Evolutionary conservation across 2,888 invertebrate genomes (phyloP).

Genomic region (Drosophila eohydei): DNA sequence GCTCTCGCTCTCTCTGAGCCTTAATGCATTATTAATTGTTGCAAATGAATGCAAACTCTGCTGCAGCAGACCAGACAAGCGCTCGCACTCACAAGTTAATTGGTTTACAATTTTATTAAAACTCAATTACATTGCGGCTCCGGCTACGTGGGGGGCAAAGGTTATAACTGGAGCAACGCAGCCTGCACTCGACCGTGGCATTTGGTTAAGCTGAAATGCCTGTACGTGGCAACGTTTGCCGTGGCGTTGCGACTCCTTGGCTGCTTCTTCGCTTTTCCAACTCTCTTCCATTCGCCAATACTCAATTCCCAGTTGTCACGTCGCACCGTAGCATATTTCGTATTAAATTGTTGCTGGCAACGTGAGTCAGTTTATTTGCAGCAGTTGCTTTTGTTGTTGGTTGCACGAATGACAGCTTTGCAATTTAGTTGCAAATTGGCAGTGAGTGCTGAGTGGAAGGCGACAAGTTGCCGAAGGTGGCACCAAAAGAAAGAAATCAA

Average conservation of each 20-base stretch:
- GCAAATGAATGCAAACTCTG: conserved; percentile 50
- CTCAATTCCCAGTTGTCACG: conserved; percentile 65
- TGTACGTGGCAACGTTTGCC: conserved; percentile 27
- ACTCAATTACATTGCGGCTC: conserved; percentile 61
- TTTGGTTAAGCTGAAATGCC: conserved; percentile 47
- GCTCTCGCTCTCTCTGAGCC: background rate
- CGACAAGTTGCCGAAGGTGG: conserved; percentile 53
- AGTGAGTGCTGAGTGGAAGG: conserved; percentile 58
- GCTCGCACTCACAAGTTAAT: conserved; percentile 56
- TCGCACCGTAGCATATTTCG: conserved; percentile 53
- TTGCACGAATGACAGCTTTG: conserved; percentile 63
- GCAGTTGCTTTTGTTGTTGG: conserved; percentile 30
- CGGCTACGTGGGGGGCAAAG: background rate
- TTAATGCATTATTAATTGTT: conserved; percentile 74
- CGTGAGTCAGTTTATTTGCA: conserved; percentile 60
- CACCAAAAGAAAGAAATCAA: conserved; percentile 43
- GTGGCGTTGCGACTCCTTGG: conserved; percentile 1
- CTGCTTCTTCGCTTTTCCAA: conserved; percentile 7
- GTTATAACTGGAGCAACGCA: conserved; percentile 11
- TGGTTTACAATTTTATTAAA: conserved; percentile 70
- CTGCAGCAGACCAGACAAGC: conserved; percentile 17
- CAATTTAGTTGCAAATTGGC: conserved; percentile 74
- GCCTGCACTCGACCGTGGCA: conserved; percentile 51
- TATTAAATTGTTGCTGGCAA: conserved; percentile 66
- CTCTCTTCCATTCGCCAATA: conserved; percentile 27